These are phyloP conservation scores for Hippocampus comes DNA, from an alignment of 2,113 vertebrate genomes.

Conservation along the genomic window DNA sequence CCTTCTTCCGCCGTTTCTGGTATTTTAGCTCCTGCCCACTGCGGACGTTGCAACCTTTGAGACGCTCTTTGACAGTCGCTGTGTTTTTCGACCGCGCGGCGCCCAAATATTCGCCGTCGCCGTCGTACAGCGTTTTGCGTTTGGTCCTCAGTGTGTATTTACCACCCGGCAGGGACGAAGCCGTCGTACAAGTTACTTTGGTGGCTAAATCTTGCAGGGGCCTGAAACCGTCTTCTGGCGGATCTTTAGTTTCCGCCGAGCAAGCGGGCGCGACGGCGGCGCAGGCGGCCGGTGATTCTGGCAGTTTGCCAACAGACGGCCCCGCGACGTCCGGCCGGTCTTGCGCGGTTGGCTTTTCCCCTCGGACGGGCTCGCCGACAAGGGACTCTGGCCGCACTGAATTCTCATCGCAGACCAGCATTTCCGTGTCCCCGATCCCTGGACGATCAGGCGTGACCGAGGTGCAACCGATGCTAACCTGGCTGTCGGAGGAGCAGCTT, in stretches of 20 bases:
- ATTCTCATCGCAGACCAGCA: slow-evolving; percentile 19
- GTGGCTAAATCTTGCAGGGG: slow-evolving; percentile 62
- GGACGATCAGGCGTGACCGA: slow-evolving; percentile 23
- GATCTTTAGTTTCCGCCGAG: slow-evolving; percentile 46
- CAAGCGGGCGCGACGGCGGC: slow-evolving; percentile 12
- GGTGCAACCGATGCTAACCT: slow-evolving; percentile 18
- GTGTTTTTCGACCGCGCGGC: slow-evolving; percentile 75
- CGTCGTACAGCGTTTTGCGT: slow-evolving; percentile 84
- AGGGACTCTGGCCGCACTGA: slow-evolving; percentile 2
- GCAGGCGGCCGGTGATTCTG: slow-evolving; percentile 15
- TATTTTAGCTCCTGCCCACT: slow-evolving; percentile 68
- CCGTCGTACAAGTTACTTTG: slow-evolving; percentile 73
- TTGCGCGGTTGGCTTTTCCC: background rate
- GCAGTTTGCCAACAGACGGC: slow-evolving; percentile 10
- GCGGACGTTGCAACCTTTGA: slow-evolving; percentile 56
- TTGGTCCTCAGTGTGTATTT: slow-evolving; percentile 93
- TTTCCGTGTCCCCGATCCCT: slow-evolving; percentile 31
- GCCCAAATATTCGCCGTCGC: slow-evolving; percentile 80
- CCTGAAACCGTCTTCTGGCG: slow-evolving; percentile 32
- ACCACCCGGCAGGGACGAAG: slow-evolving; percentile 83
- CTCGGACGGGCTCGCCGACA: background rate
- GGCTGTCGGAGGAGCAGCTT: slow-evolving; percentile 39
- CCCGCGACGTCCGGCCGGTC: slow-evolving; percentile 14
- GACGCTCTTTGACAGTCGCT: slow-evolving; percentile 64
- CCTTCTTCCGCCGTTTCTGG: slow-evolving; percentile 87